These are phyloP conservation scores for Heliocidaris erythrogramma DNA, from an alignment of 35 echinoderm and acorn worm genomes.

Conservation along the genomic window DNA sequence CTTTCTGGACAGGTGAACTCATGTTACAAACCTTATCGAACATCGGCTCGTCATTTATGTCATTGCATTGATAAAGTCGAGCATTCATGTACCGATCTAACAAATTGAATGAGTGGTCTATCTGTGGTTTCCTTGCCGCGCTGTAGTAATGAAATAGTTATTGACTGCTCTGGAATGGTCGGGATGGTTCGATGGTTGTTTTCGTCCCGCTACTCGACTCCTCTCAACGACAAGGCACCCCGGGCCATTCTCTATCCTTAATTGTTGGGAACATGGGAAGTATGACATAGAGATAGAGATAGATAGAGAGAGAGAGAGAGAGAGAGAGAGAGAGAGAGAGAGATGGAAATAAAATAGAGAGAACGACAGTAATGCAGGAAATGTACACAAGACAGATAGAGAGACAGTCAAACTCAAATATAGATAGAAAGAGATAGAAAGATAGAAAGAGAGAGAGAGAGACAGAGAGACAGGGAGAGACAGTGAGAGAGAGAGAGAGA, in stretches of 20 bases:
- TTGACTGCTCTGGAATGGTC: slow-evolving; percentile 8
- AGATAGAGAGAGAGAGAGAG: not conserved
- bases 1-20: too few species aligned
- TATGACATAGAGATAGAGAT: not conserved
- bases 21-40: too few species aligned
- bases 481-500: too few species aligned
- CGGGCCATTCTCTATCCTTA: not conserved
- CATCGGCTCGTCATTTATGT: too few species aligned
- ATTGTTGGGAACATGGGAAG: not conserved
- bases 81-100: not conserved
- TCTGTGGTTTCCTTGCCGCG: not conserved
- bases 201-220: not conserved
- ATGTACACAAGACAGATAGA: too few species aligned
- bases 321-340: not conserved
- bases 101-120: not conserved
- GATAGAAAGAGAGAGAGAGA: too few species aligned
- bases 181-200: not conserved
- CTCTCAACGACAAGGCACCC: not conserved
- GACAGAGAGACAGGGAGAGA: too few species aligned
- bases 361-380: too few species aligned
- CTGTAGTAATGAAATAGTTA: not conserved
- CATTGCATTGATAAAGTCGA: not conserved
- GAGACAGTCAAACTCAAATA: too few species aligned
- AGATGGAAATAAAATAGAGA: too few species aligned
- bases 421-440: too few species aligned